Conservation (phyloP, 2,797 vertebrate species). For the Pipistrellus kuhlii region DNA sequence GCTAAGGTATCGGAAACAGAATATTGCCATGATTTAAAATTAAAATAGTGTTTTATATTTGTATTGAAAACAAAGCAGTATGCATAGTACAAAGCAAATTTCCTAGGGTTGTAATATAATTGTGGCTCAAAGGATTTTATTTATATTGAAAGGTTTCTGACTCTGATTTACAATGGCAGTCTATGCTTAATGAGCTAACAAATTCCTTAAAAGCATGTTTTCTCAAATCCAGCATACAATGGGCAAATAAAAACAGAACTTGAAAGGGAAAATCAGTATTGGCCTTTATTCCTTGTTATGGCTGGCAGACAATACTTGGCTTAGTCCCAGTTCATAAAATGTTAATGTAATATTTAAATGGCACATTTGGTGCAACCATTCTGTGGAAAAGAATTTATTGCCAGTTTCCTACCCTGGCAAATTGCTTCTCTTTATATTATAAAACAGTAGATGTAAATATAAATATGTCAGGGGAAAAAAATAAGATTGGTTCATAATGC, state of each 20-base stretch:
- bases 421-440: slow-evolving; percentile 8
- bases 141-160: slow-evolving; percentile 38
- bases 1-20: neutral
- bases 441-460: slow-evolving; percentile 45
- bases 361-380: neutral
- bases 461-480: slow-evolving; percentile 32
- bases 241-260: slow-evolving; percentile 51
- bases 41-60: slow-evolving; percentile 42
- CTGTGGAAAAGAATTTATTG: slow-evolving; percentile 17
- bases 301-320: slow-evolving; percentile 37
- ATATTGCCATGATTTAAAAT: neutral
- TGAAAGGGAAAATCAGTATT: slow-evolving; percentile 7
- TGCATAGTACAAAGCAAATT: neutral
- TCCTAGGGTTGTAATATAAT: slow-evolving; percentile 1
- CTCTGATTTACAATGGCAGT: slow-evolving; percentile 53
- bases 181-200: slow-evolving; percentile 49
- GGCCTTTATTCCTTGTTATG: slow-evolving; percentile 26
- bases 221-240: slow-evolving; percentile 35
- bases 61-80: slow-evolving; percentile 28
- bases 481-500: slow-evolving; percentile 17
- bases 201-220: slow-evolving; percentile 58
- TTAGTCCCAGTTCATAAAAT: slow-evolving; percentile 24
- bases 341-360: slow-evolving; percentile 58
- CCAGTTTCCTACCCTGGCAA: neutral
- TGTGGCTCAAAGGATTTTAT: slow-evolving; percentile 34